Conservation (phyloP, 2,113 vertebrate genomes). For the Erpornis zantholeuca region DNA sequence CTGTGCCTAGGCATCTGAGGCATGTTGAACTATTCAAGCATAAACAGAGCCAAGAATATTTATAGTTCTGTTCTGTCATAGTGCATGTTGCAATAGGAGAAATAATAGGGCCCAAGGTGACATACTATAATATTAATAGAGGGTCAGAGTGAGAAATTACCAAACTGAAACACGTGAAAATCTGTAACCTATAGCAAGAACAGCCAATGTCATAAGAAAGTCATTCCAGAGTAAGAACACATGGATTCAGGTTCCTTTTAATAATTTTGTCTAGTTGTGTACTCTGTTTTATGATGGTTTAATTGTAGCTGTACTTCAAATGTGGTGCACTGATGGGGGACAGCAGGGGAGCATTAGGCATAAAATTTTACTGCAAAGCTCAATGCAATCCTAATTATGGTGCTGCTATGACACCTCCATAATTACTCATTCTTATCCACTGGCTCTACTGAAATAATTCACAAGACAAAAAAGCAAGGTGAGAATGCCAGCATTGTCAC, state of each 20-base stretch:
- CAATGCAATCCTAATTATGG: conserved; percentile 66
- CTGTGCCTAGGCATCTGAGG: conserved; percentile 9
- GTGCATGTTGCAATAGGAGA: neutral
- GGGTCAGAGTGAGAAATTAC: conserved; percentile 8
- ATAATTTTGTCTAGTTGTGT: conserved; percentile 57
- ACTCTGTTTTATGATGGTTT: conserved; percentile 55
- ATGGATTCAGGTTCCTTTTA: conserved; percentile 34
- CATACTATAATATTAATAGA: conserved; percentile 44
- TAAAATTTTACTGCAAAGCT: conserved; percentile 67
- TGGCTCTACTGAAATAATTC: conserved; percentile 54
- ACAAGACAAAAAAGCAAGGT: conserved; percentile 46
- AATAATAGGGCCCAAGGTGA: conserved; percentile 46
- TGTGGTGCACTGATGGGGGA: conserved; percentile 39
- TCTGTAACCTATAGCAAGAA: neutral
- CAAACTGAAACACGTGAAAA: neutral
- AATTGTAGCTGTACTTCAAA: conserved; percentile 66
- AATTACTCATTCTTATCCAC: conserved; percentile 67
- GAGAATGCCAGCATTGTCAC: conserved; percentile 27
- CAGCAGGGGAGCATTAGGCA: conserved; percentile 62
- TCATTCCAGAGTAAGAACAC: neutral
- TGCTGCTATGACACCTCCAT: conserved; percentile 59
- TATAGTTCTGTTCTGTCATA: conserved; percentile 44
- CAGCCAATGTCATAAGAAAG: conserved; percentile 44
- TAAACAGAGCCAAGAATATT: conserved; percentile 56
- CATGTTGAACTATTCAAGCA: conserved; percentile 43